Percentiles rank a stretch among this genome's conserved stretches.
Conservation (phyloP, 2,113 vertebrate genomes). For the Gasterosteus aculeatus region DNA sequence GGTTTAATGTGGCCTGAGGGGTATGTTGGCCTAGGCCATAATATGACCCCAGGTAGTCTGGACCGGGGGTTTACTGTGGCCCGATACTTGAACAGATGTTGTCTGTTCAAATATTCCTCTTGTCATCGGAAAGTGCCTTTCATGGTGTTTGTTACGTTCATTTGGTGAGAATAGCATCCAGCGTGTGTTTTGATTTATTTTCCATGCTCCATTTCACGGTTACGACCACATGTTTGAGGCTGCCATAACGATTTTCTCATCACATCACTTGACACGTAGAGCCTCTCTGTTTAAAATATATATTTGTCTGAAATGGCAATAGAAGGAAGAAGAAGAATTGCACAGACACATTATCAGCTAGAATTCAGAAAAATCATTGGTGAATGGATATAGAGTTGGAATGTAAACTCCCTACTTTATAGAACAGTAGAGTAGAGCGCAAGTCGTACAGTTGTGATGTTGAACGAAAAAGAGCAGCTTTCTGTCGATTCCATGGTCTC, state of each 20-base stretch:
- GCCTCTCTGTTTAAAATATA: slow-evolving; percentile 50
- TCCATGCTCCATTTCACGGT: slow-evolving; percentile 65
- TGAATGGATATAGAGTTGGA: slow-evolving; percentile 12
- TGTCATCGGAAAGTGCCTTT: slow-evolving; percentile 50
- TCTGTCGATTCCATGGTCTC: slow-evolving; percentile 14
- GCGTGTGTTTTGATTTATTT: slow-evolving; percentile 63
- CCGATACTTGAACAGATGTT: slow-evolving; percentile 23
- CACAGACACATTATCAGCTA: slow-evolving; percentile 35
- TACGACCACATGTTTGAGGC: slow-evolving; percentile 59
- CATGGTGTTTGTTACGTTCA: slow-evolving; percentile 61
- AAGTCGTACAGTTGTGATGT: slow-evolving; percentile 17
- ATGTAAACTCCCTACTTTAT: slow-evolving; percentile 19
- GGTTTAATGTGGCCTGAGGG: too few relatives aligned
- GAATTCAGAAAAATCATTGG: slow-evolving; percentile 29
- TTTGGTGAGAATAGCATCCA: slow-evolving; percentile 60
- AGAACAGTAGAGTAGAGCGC: slow-evolving; percentile 6
- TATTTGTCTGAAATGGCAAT: slow-evolving; percentile 37
- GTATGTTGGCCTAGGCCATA: too few relatives aligned
- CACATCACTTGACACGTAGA: slow-evolving; percentile 44
- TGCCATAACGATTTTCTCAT: slow-evolving; percentile 63
- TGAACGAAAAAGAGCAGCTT: not conserved
- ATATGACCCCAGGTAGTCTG: too few relatives aligned
- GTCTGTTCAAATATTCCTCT: slow-evolving; percentile 47
- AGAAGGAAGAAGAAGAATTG: slow-evolving; percentile 31
- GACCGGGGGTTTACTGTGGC: too few relatives aligned